phyloP scores from a whole-genome alignment of 2,888 invertebrate species.

The Plagodis pulveraria region DNA sequence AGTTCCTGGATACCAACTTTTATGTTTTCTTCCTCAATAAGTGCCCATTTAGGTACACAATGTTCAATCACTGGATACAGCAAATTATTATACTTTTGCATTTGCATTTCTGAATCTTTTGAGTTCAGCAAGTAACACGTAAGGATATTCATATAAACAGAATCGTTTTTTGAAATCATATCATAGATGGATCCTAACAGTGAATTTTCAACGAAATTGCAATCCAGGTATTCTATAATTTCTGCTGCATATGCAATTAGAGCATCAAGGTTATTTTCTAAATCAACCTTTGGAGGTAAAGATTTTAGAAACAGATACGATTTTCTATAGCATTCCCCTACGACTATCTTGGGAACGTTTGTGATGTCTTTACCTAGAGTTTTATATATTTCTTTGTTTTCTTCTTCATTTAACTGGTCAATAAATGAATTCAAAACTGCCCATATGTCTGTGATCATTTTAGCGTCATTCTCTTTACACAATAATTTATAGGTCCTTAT shows the following conservation, averaged over 20 bases:
- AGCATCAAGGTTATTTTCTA: background rate
- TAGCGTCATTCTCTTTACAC: conserved; percentile 5
- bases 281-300: background rate
- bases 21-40: conserved; percentile 1
- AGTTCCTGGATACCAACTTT: background rate
- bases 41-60: conserved; percentile 7
- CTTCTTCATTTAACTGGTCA: conserved; percentile 13
- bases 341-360: conserved; percentile 6
- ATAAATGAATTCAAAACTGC: conserved; percentile 9
- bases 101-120: conserved; percentile 10
- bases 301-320: conserved; percentile 8
- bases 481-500: conserved; percentile 8
- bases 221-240: conserved; percentile 16
- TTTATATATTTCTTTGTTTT: conserved; percentile 12
- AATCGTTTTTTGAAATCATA: background rate
- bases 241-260: background rate
- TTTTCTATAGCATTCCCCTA: conserved; percentile 14
- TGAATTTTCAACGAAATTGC: conserved; percentile 13
- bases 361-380: background rate
- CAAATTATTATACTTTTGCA: conserved; percentile 11
- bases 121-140: conserved; percentile 12
- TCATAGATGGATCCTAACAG: conserved; percentile 3
- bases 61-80: conserved; percentile 8
- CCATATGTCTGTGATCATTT: conserved; percentile 10
- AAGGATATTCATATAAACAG: conserved; percentile 3